Base-by-base conservation (phyloP, 2,797 vertebrate species). In the Diceros bicornis region DNA sequence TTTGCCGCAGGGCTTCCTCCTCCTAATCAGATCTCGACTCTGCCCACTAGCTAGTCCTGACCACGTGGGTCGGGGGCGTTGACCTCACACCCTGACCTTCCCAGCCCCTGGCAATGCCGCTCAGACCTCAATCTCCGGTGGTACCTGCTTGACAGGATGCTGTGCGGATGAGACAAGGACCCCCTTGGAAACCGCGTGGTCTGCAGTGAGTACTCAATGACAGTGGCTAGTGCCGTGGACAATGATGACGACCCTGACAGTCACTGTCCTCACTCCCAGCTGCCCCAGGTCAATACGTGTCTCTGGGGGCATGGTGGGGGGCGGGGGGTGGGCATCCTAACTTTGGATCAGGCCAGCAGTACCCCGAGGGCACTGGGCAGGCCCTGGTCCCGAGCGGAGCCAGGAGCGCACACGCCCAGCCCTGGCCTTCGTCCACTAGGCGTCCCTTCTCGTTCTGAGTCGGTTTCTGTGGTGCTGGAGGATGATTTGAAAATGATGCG, bases 401-500 rank as follows among this genome's bases (percentile, higher is more conserved):
- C 47, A 1, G 71, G 81, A 13, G 57, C 17, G 0, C 66, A 21
- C 29, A 72, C 59, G 10, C 79, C 92, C 78, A 7, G 68, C 4
- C 59, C 32, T 64, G 94, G 69, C 82, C 66, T 6, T 2, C 1
- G 0, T 66, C 64, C 79, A 11, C 20, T 59, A 87, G 0, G 55
- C 1, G n/a, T 89, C 91, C 89, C 77, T 59, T 91, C 94, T 83
- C 66, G 27, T 89, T 41, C 61, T 2, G 59, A 87, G 75, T 17
- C 0, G 20, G 92, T 87, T 61, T 97, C 97, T 97, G 98, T 68
- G 97, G 98, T 88, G 71, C 90, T 71, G 90, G 41, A 20, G 90
- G 95, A 98, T 98, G 87, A 68, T 97, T 97, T 89, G 61, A 86
- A 86, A 95, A 96, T 98, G 98, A 98, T 88, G 97, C 6, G 91